Evolutionary conservation across 2,113 vertebrate genomes (phyloP).

Genomic region (Myotis yumanensis): DNA sequence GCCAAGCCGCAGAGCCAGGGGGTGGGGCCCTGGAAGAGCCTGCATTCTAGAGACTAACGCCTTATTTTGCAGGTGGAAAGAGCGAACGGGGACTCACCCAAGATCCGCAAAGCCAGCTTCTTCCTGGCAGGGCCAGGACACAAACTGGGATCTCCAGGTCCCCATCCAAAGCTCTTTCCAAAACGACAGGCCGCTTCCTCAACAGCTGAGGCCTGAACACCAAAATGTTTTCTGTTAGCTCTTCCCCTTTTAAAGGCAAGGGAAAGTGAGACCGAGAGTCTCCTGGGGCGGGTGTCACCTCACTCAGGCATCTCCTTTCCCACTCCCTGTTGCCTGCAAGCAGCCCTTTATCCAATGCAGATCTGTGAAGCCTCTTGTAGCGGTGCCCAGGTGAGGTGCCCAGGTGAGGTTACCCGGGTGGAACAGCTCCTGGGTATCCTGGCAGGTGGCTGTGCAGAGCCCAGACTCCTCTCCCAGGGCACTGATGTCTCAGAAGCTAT

Average conservation of each 20-base stretch:
- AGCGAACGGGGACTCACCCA: not conserved
- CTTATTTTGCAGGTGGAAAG: constrained; percentile 20
- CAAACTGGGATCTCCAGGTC: not conserved
- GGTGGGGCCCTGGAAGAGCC: no score
- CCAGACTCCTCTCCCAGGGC: not conserved
- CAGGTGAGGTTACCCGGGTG: not conserved
- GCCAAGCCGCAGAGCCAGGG: not conserved
- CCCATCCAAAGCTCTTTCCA: not conserved
- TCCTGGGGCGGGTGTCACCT: not conserved
- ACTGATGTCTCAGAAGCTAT: not conserved
- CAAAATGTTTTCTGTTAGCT: not conserved
- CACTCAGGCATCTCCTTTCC: not conserved
- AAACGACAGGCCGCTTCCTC: constrained; percentile 10
- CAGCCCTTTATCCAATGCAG: not conserved
- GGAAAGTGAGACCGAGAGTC: not conserved
- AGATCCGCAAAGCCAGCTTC: not conserved
- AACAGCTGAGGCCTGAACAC: not conserved
- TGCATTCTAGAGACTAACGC: not conserved
- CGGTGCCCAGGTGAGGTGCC: not conserved
- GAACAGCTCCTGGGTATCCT: not conserved
- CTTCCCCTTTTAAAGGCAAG: not conserved
- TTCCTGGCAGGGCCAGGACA: not conserved
- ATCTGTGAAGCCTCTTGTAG: not conserved
- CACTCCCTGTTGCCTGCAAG: not conserved
- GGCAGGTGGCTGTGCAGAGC: not conserved